phyloP scores from a whole-genome alignment of 2,797 vertebrate genomes.

The Catharus ustulatus region DNA sequence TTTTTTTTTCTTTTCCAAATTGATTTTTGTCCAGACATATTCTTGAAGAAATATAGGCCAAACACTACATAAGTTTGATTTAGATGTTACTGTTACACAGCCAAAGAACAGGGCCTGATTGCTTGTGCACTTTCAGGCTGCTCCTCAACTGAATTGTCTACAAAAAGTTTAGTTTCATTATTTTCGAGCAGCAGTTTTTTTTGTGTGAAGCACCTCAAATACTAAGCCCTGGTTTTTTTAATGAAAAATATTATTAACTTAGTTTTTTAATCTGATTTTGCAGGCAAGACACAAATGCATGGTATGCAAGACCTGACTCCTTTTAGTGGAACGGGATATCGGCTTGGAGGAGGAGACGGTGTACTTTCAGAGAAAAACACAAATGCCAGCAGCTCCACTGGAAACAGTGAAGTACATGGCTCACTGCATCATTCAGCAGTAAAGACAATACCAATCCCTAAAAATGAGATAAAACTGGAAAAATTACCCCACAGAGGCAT shows the following conservation, averaged over 20 bases:
- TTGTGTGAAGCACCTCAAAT: background rate
- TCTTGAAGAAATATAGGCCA: background rate
- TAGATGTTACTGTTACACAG: background rate
- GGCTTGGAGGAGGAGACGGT: constrained; percentile 78
- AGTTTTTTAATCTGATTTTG: constrained; percentile 19
- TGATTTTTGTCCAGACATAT: background rate
- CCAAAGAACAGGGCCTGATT: background rate
- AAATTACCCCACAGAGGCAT: background rate
- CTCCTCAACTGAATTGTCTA: background rate
- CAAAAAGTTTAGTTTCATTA: background rate
- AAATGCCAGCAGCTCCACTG: background rate
- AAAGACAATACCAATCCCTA: background rate
- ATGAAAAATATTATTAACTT: background rate
- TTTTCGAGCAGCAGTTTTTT: background rate
- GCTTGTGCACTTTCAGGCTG: background rate
- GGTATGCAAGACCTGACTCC: constrained; percentile 80
- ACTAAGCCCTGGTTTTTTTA: background rate
- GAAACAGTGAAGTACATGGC: background rate
- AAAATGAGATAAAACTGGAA: constrained; percentile 38
- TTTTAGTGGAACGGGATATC: constrained; percentile 88
- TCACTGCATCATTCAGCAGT: background rate
- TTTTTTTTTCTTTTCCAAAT: background rate
- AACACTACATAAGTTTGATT: background rate
- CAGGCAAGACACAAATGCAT: constrained; percentile 72
- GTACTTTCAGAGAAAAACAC: constrained; percentile 10